Base-by-base conservation (phyloP, 2,113 vertebrate species). In the Silurus asotus region DNA sequence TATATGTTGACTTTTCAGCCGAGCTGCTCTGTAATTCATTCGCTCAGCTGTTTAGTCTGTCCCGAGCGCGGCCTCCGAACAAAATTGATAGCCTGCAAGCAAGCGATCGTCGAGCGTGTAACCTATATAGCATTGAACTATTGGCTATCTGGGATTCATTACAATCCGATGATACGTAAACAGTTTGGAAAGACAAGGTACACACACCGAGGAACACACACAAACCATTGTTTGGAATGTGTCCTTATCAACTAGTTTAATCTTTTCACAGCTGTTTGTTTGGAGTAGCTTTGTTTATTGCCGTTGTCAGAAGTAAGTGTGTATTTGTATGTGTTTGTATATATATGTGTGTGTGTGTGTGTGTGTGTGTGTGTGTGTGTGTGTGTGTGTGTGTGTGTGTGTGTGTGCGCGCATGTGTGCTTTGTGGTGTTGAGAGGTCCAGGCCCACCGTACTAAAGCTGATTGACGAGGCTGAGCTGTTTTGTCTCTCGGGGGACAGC, bases 381-480 rank as follows among this genome's bases (percentile, higher is more conserved):
- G 28, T 81, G 56, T 81, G 11, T 81, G 61, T 81, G 61, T 64
- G 78, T 62, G 78, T 62, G 17, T 62, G 81, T 67, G 81, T 67
- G 53, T 70, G 51, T 86, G 87, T 62, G 11, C 72, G 84, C 82
- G 45, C 82, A 84, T 86, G 75, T 89, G 70, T 89, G 70, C 77
- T 86, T 49, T 85, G 86, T 80, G 86, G 83, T 84, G 88, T 84
- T 86, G 88, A 88, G 86, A 84, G 86, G 76, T 88, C 82, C 56
- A 79, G 83, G 56, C 58, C 86, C 75, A 56, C 88, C 70, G 58
- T 83, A 61, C 88, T 69, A 48, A 78, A 80, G 81, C 64, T 89
- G 88, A 89, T 85, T 88, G 88, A 89, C 87, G 87, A 84, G 88
- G 82, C 77, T 88, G 86, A 86, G 83, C 87, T 89, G 87, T 77